Evolutionary conservation across 2,888 invertebrate species (phyloP).

Genomic region (Busseola fusca): DNA sequence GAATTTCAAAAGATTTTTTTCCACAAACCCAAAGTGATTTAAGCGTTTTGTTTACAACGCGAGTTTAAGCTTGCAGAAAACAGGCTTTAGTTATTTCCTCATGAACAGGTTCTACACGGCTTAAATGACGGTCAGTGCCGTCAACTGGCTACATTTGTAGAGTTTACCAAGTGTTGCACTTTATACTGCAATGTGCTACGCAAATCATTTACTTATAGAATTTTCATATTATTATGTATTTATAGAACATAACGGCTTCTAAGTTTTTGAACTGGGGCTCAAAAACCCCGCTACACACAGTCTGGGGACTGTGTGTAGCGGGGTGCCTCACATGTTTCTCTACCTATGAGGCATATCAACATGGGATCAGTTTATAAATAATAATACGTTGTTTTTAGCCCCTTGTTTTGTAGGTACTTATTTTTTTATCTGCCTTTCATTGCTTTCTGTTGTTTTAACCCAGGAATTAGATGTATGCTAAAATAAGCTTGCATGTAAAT

Average conservation of each 20-base stretch:
- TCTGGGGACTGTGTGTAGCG: not conserved
- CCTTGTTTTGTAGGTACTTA: slow-evolving; percentile 22
- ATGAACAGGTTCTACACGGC: not conserved
- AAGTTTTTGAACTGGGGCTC: slow-evolving; percentile 5
- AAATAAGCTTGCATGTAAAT: slow-evolving; percentile 45
- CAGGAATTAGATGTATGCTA: slow-evolving; percentile 28
- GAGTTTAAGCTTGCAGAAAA: not conserved
- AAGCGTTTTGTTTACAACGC: not conserved
- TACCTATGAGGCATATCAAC: slow-evolving; percentile 9
- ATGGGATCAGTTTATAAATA: slow-evolving; percentile 81
- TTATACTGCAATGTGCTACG: slow-evolving; percentile 31
- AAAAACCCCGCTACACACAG: no score
- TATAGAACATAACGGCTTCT: slow-evolving; percentile 19
- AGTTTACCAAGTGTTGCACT: slow-evolving; percentile 47
- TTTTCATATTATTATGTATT: slow-evolving; percentile 2
- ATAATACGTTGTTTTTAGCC: not conserved
- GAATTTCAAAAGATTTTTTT: not conserved
- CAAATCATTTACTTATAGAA: slow-evolving; percentile 8
- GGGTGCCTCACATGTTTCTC: not conserved
- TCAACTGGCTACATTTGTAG: slow-evolving; percentile 1
- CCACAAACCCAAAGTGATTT: not conserved
- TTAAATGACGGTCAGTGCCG: not conserved
- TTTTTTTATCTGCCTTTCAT: slow-evolving; percentile 17
- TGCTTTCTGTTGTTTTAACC: slow-evolving; percentile 27
- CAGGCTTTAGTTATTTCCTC: slow-evolving; percentile 1